A percentile compares a stretch with the other conserved stretches of the same genome.
Evolutionary conservation across 2,113 vertebrate species (phyloP).

Genomic region (Mastomys natalensis): DNA sequence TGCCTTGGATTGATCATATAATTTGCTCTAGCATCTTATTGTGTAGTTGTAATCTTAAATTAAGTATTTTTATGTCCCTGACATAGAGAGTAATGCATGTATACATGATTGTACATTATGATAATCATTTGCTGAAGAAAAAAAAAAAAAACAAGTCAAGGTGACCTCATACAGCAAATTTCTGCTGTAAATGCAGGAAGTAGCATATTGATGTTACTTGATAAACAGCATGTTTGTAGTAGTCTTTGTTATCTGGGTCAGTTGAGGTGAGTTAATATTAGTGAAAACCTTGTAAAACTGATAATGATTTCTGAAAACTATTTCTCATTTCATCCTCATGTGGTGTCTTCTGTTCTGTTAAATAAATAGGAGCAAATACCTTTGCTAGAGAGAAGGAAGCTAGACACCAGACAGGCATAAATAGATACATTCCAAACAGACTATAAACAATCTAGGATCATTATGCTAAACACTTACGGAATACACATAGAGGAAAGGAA

Average conservation of each 20-base stretch:
- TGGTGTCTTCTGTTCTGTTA: background rate
- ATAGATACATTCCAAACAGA: background rate
- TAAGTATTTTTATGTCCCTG: background rate
- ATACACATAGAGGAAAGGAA: background rate
- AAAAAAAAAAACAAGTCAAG: background rate
- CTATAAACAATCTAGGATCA: background rate
- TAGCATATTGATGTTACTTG: background rate
- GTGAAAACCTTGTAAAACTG: background rate
- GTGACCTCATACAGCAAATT: background rate
- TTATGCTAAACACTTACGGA: background rate
- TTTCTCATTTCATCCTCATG: background rate
- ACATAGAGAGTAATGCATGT: background rate
- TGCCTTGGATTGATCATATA: background rate
- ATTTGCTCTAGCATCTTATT: background rate
- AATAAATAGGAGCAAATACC: background rate
- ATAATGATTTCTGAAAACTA: background rate
- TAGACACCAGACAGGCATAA: background rate
- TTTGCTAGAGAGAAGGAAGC: background rate
- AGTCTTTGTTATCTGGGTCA: background rate
- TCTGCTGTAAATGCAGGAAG: background rate
- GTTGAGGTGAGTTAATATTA: background rate
- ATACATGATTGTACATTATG: background rate
- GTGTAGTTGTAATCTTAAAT: background rate
- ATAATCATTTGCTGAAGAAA: background rate
- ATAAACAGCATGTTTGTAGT: background rate